Evolutionary conservation across 2,797 vertebrate species (phyloP), one percentile per base, ranked within the genome.

Genomic region (Coregonus sp.): DNA sequence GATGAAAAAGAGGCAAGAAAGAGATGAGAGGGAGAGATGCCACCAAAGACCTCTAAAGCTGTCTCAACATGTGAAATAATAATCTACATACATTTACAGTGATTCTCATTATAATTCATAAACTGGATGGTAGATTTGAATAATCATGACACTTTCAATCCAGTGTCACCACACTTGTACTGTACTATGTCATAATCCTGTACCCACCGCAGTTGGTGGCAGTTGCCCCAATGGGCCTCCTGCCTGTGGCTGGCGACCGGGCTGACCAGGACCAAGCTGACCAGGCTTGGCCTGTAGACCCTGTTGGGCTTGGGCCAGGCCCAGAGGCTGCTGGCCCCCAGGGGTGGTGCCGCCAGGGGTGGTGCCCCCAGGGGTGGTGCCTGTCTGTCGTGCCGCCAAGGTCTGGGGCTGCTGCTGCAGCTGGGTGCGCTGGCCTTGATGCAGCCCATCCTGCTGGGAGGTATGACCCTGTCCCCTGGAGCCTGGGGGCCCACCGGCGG

Each of bases 341-440:
- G 88, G 81, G 59, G 86, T 65, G 37, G 80, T 70, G 0, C 73
- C 77, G 0, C 25, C 25, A 25, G 25, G 25, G 25, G 25, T n/a
- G 84, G 25, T 25, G 25, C 25, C 25, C 25, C 25, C 11, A 14
- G 85, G 80, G 56, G 85, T 66, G 37, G 80, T 70, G 0, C 73
- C 77, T n/a, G 84, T 6, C 12, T 85, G 80, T 0, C 92, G 89
- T 70, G 89, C 81, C 0, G 91, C 89, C 69, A 92, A 85, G 18
- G 91, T 90, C 85, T 94, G 93, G 75, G 91, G 86, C 87, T 94
- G 93, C 72, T 95, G 94, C 80, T 95, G 94, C 74, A 94, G 90
- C 87, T 94, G 94, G 18, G 92, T 90, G 86, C 94, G 92, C 81
- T 94, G 93, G 78, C 92, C 91, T 15, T 78, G 84, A 20, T 63